These are phyloP conservation scores for Chirona hameri DNA, from an alignment of 2,888 invertebrate genomes.

Conservation along the genomic window DNA sequence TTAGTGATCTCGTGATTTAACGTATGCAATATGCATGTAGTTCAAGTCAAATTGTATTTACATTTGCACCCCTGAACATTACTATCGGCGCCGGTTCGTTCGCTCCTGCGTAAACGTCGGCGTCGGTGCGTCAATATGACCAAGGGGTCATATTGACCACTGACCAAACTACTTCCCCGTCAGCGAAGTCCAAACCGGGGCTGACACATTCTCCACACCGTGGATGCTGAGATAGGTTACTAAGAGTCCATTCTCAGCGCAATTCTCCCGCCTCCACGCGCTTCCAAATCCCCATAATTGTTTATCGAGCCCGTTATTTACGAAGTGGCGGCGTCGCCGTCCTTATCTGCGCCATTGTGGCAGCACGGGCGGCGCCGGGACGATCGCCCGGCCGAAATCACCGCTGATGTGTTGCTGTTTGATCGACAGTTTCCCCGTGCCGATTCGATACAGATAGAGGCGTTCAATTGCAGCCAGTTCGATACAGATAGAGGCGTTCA, in stretches of 20 bases:
- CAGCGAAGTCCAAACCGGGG: neutral
- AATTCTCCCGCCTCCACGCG: neutral
- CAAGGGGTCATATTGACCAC: neutral
- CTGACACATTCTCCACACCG: neutral
- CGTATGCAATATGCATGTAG: no score
- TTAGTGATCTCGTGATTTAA: no score
- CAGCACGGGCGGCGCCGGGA: neutral
- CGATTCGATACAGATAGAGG: neutral
- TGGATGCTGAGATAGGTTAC: neutral
- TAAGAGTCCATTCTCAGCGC: neutral
- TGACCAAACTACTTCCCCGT: no score
- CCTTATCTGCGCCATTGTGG: neutral
- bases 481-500: neutral
- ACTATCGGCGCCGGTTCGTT: neutral
- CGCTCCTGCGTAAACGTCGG: no score
- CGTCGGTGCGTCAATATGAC: no score
- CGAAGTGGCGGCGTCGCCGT: neutral
- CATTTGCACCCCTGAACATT: no score
- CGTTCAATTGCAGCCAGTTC: neutral
- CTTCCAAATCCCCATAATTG: neutral
- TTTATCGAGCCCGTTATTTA: slow-evolving; percentile 9
- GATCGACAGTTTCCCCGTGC: neutral
- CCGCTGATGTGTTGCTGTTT: neutral
- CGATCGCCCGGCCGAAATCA: neutral
- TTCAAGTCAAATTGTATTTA: no score